Evolutionary conservation across 2,888 invertebrate genomes (phyloP), one percentile per base, ranked within the genome.

Genomic region (Eupeodes latifasciatus): DNA sequence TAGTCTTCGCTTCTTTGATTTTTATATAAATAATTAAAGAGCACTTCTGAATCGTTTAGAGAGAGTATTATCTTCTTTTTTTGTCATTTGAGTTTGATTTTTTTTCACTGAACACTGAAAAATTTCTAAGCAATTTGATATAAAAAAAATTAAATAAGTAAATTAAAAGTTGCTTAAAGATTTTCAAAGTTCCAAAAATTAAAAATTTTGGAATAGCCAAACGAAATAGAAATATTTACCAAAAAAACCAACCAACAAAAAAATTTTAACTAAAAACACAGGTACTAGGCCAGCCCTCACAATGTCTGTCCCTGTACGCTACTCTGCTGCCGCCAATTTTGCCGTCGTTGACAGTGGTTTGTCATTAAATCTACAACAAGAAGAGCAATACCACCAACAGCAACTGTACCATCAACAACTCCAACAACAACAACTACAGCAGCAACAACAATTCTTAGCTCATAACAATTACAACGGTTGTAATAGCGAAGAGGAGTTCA

Each of bases 271-370:
- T 61, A 66, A 84, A 80, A 44, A 71, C 77, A 78, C 90, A 94
- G 94, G 93, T 94, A 93, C 94, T 94, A 94, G 94, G 94, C 94
- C 93, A 94, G 94, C 93, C 94, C 93, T 93, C 93, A 93, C 92
- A 93, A 94, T 94, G 94, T 94, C 94, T 93, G 93, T 93, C 93
- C 93, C 93, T 93, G 93, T 93, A 93, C 93, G 93, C 93, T 93
- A 93, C 93, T 93, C 93, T 93, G 93, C 93, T 93, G 93, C 93
- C 91, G 92, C 92, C 92, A 93, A 93, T 91, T 92, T 92, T 92
- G 93, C 92, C 92, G 93, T 92, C 93, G 92, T 92, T 91, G 92
- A 92, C 90, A 92, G 92, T 93, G 93, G 92, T 92, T 92, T 93
- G 92, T 91, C 92, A 90, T 91, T 91, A 92, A 91, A 92, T 92